phyloP scores from a whole-genome alignment of 2,888 invertebrate genomes.

The Aphelenchoides bicaudatus region DNA sequence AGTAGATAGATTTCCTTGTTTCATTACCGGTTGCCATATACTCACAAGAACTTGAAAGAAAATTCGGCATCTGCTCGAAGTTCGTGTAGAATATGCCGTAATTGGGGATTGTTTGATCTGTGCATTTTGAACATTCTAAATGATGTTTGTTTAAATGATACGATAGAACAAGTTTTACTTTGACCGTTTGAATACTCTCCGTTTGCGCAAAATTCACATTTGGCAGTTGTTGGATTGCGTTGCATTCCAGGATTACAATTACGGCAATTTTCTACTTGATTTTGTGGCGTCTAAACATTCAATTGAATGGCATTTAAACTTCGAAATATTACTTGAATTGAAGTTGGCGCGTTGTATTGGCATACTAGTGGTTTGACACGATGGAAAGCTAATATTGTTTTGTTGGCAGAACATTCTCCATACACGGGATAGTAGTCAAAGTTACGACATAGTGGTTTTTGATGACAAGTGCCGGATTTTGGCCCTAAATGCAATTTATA shows the following conservation, averaged over 20 bases:
- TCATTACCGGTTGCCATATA: constrained; percentile 8
- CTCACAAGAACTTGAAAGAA: constrained; percentile 64
- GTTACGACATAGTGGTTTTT: constrained; percentile 64
- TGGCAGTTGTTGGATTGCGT: constrained; percentile 37
- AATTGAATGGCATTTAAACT: too few relatives aligned
- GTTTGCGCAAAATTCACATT: constrained; percentile 65
- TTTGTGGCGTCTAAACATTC: background rate
- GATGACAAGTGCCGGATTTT: constrained; percentile 64
- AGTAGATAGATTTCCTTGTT: too few relatives aligned
- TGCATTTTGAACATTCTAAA: constrained; percentile 62
- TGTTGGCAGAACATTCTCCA: constrained; percentile 20
- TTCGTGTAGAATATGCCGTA: constrained; percentile 64
- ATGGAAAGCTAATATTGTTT: constrained; percentile 62
- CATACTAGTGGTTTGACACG: constrained; percentile 67
- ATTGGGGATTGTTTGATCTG: constrained; percentile 65
- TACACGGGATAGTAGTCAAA: constrained; percentile 65
- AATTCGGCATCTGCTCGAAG: constrained; percentile 64
- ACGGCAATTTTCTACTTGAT: constrained; percentile 16
- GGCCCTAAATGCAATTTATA: constrained; percentile 60
- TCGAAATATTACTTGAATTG: constrained; percentile 17
- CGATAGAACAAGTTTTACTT: background rate
- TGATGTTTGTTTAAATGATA: background rate
- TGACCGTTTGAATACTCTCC: constrained; percentile 62
- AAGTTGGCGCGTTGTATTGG: constrained; percentile 60
- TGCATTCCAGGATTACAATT: constrained; percentile 22